Evolutionary conservation across 35 echinoderm and acorn worm genomes (phyloP).

Genomic region (Ophioderma brevispina): DNA sequence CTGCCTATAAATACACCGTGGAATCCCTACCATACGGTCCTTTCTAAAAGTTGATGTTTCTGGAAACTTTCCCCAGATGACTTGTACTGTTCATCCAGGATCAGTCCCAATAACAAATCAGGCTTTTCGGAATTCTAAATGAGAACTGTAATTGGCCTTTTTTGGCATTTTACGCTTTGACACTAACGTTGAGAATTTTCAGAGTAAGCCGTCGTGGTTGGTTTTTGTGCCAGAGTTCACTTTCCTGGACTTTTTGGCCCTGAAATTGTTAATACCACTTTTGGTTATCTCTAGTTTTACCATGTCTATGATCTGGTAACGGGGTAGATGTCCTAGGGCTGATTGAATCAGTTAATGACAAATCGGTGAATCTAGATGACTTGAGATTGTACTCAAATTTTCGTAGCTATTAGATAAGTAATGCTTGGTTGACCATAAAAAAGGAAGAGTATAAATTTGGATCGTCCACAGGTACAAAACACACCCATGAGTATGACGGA

Average conservation of each 20-base stretch:
- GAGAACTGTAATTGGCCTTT: constrained; percentile 11
- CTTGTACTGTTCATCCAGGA: constrained; percentile 41
- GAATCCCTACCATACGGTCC: constrained; percentile 35
- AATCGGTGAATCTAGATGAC: too few relatives aligned
- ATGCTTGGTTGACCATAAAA: neutral
- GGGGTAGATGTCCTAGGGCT: too few relatives aligned
- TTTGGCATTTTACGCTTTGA: constrained; percentile 54
- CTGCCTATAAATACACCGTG: constrained; percentile 50
- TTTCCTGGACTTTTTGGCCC: too few relatives aligned
- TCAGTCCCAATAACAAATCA: constrained; percentile 56
- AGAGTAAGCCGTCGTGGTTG: too few relatives aligned
- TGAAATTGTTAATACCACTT: too few relatives aligned
- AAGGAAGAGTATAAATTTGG: constrained; percentile 2
- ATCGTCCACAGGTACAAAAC: constrained; percentile 27
- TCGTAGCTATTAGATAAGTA: constrained; percentile 1
- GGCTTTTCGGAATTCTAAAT: constrained; percentile 26
- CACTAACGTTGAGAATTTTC: constrained; percentile 56
- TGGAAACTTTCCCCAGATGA: constrained; percentile 52
- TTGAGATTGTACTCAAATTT: too few relatives aligned
- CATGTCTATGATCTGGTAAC: too few relatives aligned
- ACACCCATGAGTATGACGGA: constrained; percentile 36
- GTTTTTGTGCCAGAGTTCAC: too few relatives aligned
- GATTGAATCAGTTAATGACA: too few relatives aligned
- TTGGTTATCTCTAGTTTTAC: too few relatives aligned
- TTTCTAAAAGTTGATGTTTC: constrained; percentile 39